Evolutionary conservation across 2,113 vertebrate genomes (phyloP).

Genomic region (Chaetops frenatus): DNA sequence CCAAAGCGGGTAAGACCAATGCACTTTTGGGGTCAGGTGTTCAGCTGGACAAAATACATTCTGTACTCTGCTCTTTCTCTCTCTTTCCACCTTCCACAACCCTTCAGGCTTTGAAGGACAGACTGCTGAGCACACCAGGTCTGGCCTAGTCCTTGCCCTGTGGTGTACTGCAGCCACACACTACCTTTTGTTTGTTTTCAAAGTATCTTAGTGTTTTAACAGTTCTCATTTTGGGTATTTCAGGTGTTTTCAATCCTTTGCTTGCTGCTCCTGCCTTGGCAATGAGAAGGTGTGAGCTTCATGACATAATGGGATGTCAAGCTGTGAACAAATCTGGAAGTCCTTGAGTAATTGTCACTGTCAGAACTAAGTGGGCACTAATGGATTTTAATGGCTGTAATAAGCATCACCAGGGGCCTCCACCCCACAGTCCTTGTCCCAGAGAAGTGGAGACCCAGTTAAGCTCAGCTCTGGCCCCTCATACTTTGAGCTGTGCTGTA

Average conservation of each 20-base stretch:
- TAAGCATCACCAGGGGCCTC: background rate
- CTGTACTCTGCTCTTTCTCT: background rate
- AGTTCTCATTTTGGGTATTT: background rate
- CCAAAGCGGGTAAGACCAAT: background rate
- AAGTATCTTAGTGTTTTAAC: background rate
- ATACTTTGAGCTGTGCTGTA: background rate
- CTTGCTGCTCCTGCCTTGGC: background rate
- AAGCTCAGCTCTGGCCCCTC: background rate
- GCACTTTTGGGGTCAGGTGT: background rate
- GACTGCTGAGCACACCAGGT: background rate
- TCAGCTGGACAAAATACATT: background rate
- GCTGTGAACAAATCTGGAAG: background rate
- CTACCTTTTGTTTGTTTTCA: background rate
- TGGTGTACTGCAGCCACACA: fast-evolving
- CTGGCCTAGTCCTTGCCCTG: background rate
- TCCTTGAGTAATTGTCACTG: background rate
- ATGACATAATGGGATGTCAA: fast-evolving
- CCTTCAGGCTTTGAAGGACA: background rate
- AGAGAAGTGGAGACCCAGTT: background rate
- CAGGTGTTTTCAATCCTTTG: background rate
- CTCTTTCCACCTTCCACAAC: background rate
- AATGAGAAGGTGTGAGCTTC: background rate
- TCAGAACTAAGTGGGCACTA: background rate
- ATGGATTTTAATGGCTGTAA: background rate
- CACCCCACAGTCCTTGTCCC: background rate